A percentile compares a stretch with the other conserved stretches of the same genome.
phyloP scores from a whole-genome alignment of 2,113 vertebrate species.

The Chunga burmeisteri region DNA sequence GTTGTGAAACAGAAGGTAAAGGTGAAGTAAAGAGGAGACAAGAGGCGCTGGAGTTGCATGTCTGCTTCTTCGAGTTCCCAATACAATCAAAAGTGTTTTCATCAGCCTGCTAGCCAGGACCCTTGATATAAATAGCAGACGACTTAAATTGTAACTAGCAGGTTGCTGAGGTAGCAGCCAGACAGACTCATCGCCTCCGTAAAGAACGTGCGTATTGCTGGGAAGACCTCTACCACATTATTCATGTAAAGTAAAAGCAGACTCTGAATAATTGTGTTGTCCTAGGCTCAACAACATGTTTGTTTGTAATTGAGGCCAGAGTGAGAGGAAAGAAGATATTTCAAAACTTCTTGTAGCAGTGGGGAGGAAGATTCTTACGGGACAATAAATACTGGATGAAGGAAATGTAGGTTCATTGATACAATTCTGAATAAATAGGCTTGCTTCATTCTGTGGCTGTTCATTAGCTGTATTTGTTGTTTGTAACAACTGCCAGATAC shows the following conservation, averaged over 20 bases:
- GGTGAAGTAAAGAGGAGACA: not conserved
- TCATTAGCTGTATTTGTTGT: not conserved
- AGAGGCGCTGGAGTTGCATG: not conserved
- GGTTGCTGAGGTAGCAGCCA: not conserved
- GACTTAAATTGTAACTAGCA: not conserved
- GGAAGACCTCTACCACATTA: not conserved
- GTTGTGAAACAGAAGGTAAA: not conserved
- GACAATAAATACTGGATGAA: not conserved
- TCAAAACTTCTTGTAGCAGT: not conserved
- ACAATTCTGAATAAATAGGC: not conserved
- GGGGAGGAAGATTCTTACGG: not conserved
- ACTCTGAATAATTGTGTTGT: not conserved
- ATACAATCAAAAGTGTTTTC: not conserved
- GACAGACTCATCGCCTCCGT: not conserved
- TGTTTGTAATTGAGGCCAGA: not conserved
- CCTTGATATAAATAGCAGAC: not conserved
- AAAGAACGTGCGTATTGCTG: not conserved
- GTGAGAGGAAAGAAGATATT: not conserved
- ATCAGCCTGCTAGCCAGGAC: not conserved
- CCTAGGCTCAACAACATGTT: not conserved
- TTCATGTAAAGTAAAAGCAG: not conserved
- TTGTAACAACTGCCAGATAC: not conserved
- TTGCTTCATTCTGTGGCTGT: not conserved
- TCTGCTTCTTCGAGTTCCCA: not conserved
- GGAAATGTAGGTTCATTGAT: not conserved